Conservation (phyloP, 2,113 vertebrate species). For the Lipotes vexillifer region DNA sequence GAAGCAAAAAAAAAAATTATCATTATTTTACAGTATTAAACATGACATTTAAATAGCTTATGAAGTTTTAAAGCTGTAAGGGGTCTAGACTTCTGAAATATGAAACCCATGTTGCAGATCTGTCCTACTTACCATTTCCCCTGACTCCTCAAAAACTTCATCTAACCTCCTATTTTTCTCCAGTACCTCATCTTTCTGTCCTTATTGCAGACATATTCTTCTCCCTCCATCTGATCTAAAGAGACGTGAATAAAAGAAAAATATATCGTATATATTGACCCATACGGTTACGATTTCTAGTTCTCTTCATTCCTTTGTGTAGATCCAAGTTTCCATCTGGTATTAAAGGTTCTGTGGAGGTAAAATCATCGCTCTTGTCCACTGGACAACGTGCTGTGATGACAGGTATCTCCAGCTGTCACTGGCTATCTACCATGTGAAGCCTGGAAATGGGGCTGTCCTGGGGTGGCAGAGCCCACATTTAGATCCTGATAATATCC, state of each 20-base stretch:
- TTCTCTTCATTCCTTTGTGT: neutral
- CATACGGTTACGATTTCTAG: neutral
- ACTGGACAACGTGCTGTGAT: neutral
- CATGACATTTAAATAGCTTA: neutral
- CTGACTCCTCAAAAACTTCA: neutral
- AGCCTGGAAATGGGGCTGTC: neutral
- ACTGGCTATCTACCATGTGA: neutral
- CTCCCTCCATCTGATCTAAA: neutral
- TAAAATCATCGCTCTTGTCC: neutral
- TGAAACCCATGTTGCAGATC: neutral
- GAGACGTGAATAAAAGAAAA: neutral
- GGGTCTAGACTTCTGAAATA: neutral
- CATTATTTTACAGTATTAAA: neutral
- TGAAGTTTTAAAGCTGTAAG: neutral
- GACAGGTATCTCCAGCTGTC: neutral
- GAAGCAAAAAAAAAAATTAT: neutral
- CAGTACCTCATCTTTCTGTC: neutral
- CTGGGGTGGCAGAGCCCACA: neutral
- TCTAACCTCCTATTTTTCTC: neutral
- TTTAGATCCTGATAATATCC: neutral
- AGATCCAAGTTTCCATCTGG: neutral
- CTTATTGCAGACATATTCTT: neutral
- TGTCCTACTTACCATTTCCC: neutral
- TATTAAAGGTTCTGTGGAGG: neutral
- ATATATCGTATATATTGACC: rapidly evolving